These are phyloP conservation scores for Thymelicus acteon DNA, from an alignment of 2,888 invertebrate species.

Conservation along the genomic window DNA sequence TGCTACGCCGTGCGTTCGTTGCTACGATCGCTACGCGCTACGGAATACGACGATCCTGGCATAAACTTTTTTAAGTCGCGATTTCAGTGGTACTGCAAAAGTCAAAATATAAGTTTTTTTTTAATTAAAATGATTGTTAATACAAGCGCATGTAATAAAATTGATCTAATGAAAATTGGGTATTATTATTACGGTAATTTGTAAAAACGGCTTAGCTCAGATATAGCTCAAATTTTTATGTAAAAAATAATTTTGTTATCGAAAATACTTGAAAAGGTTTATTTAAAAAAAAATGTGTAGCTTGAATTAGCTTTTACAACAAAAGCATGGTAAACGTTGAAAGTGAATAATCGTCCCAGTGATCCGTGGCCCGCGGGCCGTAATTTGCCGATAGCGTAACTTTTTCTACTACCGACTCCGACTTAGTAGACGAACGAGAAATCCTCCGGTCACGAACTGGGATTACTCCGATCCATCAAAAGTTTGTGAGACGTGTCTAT, in stretches of 20 bases:
- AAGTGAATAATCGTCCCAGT: conserved; percentile 7
- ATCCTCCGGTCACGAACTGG: conserved; percentile 24
- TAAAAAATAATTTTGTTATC: not conserved
- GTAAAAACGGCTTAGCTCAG: not conserved
- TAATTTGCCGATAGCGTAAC: conserved; percentile 9
- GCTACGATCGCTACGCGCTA: not conserved
- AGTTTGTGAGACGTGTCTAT: conserved; percentile 31
- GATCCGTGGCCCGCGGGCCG: not conserved
- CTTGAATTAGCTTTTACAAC: not conserved
- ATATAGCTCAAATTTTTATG: not conserved
- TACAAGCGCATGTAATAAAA: not conserved
- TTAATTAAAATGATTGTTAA: not conserved
- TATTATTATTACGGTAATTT: not conserved
- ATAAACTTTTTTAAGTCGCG: conserved; percentile 3
- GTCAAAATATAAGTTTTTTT: not conserved
- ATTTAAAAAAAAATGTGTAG: not conserved
- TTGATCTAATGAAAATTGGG: no score
- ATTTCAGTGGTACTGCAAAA: not conserved
- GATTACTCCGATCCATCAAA: conserved; percentile 29
- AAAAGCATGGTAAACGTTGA: not conserved
- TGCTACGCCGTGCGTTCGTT: conserved; percentile 46
- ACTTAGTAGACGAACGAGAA: conserved; percentile 13
- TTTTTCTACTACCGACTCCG: conserved; percentile 6
- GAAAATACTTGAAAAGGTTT: not conserved
- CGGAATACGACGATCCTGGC: conserved; percentile 1